Evolutionary conservation across 2,888 invertebrate species (phyloP), one percentile per base, ranked within the genome.

Genomic region (Unio delphinus): DNA sequence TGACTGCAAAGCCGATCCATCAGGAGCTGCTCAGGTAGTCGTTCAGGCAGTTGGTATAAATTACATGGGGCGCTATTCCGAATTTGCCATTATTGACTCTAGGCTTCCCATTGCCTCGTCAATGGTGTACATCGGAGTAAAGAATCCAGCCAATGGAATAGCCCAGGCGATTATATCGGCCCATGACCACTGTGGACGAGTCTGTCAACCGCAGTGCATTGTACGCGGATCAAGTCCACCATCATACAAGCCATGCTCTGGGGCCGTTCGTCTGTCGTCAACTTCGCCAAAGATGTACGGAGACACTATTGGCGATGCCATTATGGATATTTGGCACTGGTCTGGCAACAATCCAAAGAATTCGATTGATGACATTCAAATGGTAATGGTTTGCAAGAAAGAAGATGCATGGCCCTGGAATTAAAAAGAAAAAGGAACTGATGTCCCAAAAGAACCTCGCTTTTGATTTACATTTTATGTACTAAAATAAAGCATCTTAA

Each of bases 11-110:
- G 11, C 30, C 18, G 28, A 26, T 20, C 34, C 55, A 20, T 26
- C 23, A 62, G 62, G 30, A 71, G 76, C 66, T n/a, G 70, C 59
- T 23, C 78, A 78, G 58, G 78, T 84, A 8, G 80, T 73, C 63
- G 72, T 86, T 6, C 66, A 75, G 54, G 76, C 85, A n/a, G 70
- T 75, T 58, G 86, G 86, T 3, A 70, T 86, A 1, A 82, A 82
- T 64, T 85, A 85, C 65, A 64, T 80, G 4, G 86, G 85, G 11
- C 65, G 63, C 26, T 83, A 80, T 69, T 79, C 80, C 20, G 84
- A 86, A 26, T 77, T 76, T 23, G 79, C 81, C 28, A 74, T 83
- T 17, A 67, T 85, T 8, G 82, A 86, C 64, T 73, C 73, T 26
- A 69, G 80, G 11, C 70, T 80, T 45, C 77, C 84, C 20, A 64